A percentile compares a stretch with the other conserved stretches of the same genome.
phyloP scores from a whole-genome alignment of 2,113 vertebrate species.

The Ageneiosus marmoratus region DNA sequence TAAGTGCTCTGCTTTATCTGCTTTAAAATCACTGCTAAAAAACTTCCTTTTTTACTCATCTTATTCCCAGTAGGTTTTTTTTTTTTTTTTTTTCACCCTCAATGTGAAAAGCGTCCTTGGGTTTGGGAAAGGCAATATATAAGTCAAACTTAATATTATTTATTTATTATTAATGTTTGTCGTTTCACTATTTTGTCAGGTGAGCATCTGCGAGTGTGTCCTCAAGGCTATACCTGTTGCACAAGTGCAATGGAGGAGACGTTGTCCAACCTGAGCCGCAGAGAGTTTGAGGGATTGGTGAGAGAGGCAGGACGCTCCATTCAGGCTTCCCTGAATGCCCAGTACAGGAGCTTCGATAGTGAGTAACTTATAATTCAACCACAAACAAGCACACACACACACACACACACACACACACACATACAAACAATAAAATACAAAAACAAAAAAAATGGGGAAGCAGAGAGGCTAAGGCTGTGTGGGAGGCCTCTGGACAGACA shows the following conservation, averaged over 20 bases:
- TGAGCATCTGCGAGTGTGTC: conserved; percentile 93
- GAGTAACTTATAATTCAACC: conserved; percentile 53
- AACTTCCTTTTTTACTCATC: too few species aligned
- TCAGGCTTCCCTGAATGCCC: conserved; percentile 76
- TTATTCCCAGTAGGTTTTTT: too few species aligned
- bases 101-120: too few species aligned
- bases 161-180: neutral
- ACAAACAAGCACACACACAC: neutral
- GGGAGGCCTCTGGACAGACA: neutral
- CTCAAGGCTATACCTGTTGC: conserved; percentile 96
- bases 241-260: conserved; percentile 94
- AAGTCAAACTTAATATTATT: too few species aligned
- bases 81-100: too few species aligned
- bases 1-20: too few species aligned
- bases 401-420: neutral
- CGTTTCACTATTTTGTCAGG: conserved; percentile 71
- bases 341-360: conserved; percentile 87
- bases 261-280: conserved; percentile 81
- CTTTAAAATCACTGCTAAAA: too few species aligned
- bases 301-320: conserved; percentile 80
- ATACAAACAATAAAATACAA: neutral
- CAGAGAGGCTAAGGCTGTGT: conserved; percentile 12
- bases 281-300: conserved; percentile 83
- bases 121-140: too few species aligned
- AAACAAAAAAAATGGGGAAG: neutral